Base-by-base conservation (phyloP, 2,797 vertebrate genomes). In the Rhinella marina region DNA sequence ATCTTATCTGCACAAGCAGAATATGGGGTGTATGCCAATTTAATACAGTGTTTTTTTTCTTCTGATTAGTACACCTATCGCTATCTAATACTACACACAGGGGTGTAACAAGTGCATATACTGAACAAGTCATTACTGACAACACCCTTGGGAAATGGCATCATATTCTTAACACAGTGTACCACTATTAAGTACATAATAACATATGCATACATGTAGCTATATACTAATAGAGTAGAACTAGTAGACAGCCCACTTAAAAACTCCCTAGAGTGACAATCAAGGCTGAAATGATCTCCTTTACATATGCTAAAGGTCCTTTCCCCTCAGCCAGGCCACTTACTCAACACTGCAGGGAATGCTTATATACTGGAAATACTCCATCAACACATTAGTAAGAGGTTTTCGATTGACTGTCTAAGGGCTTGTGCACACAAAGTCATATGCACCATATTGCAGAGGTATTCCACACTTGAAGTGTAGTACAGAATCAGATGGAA, bases 1-100 rank as follows among this genome's bases (percentile, higher is more conserved):
- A 81, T 64, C 41, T 66, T 81, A 64, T 81, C 79, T 81, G 59
- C 21, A 27, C 61, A 48, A 50, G 19, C 59, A 66, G 32, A 66
- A 81, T 48, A 16, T 48, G 54, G 59, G 79, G 41, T 50, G 21
- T 14, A 50, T 64, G 59, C 79, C 79, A 81, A 61, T 16, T 41
- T n/a, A 48, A 54, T 77, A 13, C 79, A 62, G 19, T 59, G 77
- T 81, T 81, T 81, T 23, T 62, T 1, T 81, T 23, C 52, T 75
- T 59, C 10, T 19, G 48, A 48, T 48, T 14, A 48, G 57, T 64
- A 64, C 23, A 16, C 27, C 17, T 81, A 41, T 13, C 75, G 14
- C 41, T 75, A 75, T 73, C 21, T 77, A 77, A 25, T 54, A 54
- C 70, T 21, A 19, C 11, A 23, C 50, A 77, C 23, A 54, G 50